Percentiles rank a stretch among this genome's conserved stretches.
phyloP scores from a whole-genome alignment of 2,113 vertebrate species.

The Tragulus kanchil region DNA sequence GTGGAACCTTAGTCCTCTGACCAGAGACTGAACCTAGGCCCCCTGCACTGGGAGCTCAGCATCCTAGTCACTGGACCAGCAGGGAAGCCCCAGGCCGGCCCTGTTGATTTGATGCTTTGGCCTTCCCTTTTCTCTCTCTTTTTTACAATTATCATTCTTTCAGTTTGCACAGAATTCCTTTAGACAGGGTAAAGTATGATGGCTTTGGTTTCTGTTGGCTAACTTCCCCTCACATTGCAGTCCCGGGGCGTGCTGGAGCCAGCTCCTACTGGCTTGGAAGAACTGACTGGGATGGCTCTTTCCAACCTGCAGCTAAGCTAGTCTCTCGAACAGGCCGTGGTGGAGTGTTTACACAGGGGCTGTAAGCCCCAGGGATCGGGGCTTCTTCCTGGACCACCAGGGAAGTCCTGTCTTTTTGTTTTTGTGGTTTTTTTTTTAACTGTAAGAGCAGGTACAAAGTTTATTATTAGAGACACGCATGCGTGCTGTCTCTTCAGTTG shows the following conservation, averaged over 20 bases:
- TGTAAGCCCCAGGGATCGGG: fast-evolving
- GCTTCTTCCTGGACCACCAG: no score
- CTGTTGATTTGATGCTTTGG: no score
- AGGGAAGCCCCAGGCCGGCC: neutral
- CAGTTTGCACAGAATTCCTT: neutral
- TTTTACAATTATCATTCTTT: neutral
- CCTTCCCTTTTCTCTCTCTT: neutral
- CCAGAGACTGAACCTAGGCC: neutral
- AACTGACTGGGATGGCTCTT: neutral
- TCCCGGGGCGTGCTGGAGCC: neutral
- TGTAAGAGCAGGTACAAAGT: no score
- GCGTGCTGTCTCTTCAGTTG: no score
- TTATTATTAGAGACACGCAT: no score
- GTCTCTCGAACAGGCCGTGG: neutral
- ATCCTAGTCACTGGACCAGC: neutral
- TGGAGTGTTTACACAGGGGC: neutral
- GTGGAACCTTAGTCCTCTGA: neutral
- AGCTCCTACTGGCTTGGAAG: fast-evolving
- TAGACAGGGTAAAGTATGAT: neutral
- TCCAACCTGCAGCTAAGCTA: no score
- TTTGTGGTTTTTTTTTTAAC: no score
- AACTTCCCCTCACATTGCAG: neutral
- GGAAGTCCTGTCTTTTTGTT: no score
- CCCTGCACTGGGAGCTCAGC: neutral
- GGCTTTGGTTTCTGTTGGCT: neutral